Conservation (phyloP, 2,113 vertebrate genomes). For the Pristiophorus japonicus region DNA sequence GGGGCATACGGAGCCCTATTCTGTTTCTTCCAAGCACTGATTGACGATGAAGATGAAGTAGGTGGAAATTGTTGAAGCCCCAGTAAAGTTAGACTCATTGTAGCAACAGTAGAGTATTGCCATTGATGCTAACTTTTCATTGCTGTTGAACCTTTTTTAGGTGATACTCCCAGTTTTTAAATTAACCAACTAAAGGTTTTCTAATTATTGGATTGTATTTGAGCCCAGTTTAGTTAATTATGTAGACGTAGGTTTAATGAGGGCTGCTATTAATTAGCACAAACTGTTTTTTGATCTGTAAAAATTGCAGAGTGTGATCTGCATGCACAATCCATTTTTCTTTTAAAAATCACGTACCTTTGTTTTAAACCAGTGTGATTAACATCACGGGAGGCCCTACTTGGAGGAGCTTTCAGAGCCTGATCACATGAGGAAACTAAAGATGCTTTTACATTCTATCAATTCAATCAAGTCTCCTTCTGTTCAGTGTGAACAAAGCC, state of each 20-base stretch:
- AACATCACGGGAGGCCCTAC: not conserved
- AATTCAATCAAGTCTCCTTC: not conserved
- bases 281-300: not conserved
- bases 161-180: not conserved
- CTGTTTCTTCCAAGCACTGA: constrained; percentile 78
- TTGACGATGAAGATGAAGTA: constrained; percentile 89
- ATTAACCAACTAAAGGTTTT: not conserved
- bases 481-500: not conserved
- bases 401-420: not conserved
- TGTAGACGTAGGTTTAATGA: not conserved
- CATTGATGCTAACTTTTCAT: not conserved
- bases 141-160: not conserved
- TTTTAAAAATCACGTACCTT: not conserved
- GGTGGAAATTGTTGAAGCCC: not conserved
- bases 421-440: not conserved
- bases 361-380: not conserved
- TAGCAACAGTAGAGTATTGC: not conserved
- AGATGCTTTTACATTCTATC: not conserved
- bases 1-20: constrained; percentile 86
- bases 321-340: not conserved
- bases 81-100: not conserved
- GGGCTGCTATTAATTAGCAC: not conserved
- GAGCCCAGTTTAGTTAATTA: not conserved
- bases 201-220: not conserved
- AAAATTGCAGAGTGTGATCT: not conserved